These are phyloP conservation scores for Rutpela maculata DNA, from an alignment of 2,888 invertebrate genomes.

Conservation along the genomic window DNA sequence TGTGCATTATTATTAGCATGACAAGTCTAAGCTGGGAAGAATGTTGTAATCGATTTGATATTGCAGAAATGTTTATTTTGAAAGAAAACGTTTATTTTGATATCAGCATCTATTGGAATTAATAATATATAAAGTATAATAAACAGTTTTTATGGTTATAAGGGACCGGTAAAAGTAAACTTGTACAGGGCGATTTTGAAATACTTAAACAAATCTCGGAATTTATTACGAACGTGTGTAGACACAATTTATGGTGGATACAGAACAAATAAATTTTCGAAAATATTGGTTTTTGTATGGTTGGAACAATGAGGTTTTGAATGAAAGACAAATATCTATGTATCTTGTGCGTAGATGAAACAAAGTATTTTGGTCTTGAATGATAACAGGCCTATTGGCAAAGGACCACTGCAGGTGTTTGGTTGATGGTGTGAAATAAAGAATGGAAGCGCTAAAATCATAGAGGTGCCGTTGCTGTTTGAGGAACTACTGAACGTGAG, in stretches of 20 bases:
- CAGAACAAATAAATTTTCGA: background rate
- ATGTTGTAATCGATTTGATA: conserved; percentile 8
- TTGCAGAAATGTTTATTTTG: conserved; percentile 15
- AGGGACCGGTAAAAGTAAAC: background rate
- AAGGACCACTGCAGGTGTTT: no score
- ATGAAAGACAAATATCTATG: no score
- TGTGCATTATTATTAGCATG: background rate
- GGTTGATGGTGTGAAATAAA: no score
- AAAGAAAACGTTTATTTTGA: conserved; percentile 15
- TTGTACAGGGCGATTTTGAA: conserved; percentile 1
- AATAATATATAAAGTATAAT: conserved; percentile 11
- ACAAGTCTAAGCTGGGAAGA: conserved; percentile 2
- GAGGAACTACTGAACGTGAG: no score
- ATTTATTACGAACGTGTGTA: background rate
- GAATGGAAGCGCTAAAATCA: no score
- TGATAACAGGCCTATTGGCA: no score
- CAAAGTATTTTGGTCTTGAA: no score
- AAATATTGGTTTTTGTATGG: background rate
- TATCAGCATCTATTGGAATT: conserved; percentile 20
- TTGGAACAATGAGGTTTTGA: no score
- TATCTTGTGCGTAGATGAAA: no score
- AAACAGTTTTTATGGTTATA: conserved; percentile 4
- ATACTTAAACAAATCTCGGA: background rate
- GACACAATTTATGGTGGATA: background rate
- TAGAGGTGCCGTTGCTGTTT: no score